These are phyloP conservation scores for Auanema freiburgensis DNA, from an alignment of 2,888 invertebrate species.

Conservation along the genomic window DNA sequence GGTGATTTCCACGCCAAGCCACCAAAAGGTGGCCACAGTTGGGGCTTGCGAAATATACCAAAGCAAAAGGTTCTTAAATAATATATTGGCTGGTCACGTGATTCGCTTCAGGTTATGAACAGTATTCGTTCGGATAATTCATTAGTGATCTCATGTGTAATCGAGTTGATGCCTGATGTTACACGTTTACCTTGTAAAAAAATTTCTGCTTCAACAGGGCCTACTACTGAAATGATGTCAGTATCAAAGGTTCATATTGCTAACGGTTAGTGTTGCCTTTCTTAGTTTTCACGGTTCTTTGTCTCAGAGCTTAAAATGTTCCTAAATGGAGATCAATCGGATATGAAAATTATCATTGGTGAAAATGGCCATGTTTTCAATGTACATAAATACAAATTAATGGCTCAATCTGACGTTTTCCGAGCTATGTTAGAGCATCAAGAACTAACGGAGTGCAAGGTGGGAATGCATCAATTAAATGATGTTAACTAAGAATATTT, in stretches of 20 bases:
- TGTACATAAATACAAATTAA: constrained; percentile 60
- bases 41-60: constrained; percentile 64
- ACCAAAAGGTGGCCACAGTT: constrained; percentile 64
- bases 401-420: constrained; percentile 62
- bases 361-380: constrained; percentile 39
- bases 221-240: constrained; percentile 20
- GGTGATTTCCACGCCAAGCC: constrained; percentile 65
- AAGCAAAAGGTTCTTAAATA: constrained; percentile 55
- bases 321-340: constrained; percentile 43
- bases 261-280: constrained; percentile 12
- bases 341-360: constrained; percentile 51
- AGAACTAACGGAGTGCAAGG: constrained; percentile 42
- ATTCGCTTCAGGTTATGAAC: constrained; percentile 41
- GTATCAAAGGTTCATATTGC: constrained; percentile 12
- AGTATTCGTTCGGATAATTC: constrained; percentile 60
- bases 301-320: constrained; percentile 46
- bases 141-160: constrained; percentile 62
- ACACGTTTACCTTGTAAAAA: constrained; percentile 42
- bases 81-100: too few relatives aligned
- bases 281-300: neutral
- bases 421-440: constrained; percentile 59
- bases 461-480: constrained; percentile 3
- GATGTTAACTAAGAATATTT: constrained; percentile 5
- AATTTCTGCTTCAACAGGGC: constrained; percentile 19
- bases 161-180: constrained; percentile 62